Evolutionary conservation across 53 echinoderm and acorn worm genomes (phyloP).

Genomic region (Henricia sp.): DNA sequence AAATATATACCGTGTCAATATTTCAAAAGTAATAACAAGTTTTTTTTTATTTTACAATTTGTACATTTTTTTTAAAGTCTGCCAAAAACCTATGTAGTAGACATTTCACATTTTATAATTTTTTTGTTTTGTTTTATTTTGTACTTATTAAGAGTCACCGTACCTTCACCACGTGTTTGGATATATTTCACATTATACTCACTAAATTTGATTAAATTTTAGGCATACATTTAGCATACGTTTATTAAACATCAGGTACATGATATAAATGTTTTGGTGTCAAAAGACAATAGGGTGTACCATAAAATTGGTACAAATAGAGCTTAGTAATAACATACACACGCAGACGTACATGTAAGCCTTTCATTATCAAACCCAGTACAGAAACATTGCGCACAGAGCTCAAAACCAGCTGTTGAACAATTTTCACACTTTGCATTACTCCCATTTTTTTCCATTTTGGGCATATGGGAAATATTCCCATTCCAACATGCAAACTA

Average conservation of each 20-base stretch:
- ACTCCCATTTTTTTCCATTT: neutral
- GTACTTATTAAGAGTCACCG: slow-evolving; percentile 25
- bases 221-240: slow-evolving; percentile 31
- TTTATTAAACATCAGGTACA: slow-evolving; percentile 49
- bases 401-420: neutral
- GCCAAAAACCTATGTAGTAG: slow-evolving; percentile 39
- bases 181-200: slow-evolving; percentile 44
- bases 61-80: slow-evolving; percentile 47
- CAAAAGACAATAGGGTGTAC: slow-evolving; percentile 39
- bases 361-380: neutral
- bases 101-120: slow-evolving; percentile 35
- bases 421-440: neutral
- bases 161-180: slow-evolving; percentile 44
- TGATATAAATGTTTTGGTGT: slow-evolving; percentile 45
- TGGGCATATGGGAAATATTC: no score
- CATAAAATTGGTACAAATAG: neutral
- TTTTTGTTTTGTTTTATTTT: slow-evolving; percentile 32
- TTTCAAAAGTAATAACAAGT: slow-evolving; percentile 45
- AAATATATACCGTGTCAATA: slow-evolving; percentile 56
- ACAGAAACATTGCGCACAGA: neutral
- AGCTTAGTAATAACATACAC: neutral
- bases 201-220: slow-evolving; percentile 19
- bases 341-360: neutral
- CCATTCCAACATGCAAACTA: neutral
- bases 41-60: slow-evolving; percentile 56